Percentiles rank a stretch among this genome's conserved stretches.
These are phyloP conservation scores for Zaprionus bogoriensis DNA, from an alignment of 2,888 invertebrate genomes.

Conservation along the genomic window DNA sequence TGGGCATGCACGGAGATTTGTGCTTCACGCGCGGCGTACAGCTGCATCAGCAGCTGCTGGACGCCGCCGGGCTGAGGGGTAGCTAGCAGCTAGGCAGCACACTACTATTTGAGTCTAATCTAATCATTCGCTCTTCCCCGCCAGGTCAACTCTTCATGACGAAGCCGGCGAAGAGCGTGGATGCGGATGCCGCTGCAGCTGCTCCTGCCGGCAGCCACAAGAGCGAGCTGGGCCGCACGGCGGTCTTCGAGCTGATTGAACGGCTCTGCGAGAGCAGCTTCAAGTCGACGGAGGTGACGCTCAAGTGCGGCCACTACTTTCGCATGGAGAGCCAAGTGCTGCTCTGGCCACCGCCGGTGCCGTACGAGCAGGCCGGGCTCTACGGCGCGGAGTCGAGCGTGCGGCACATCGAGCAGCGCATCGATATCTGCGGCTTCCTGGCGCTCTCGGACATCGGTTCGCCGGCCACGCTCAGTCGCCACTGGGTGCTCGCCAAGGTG, in stretches of 20 bases:
- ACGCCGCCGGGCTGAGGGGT: slow-evolving; percentile 88
- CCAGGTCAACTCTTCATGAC: slow-evolving; percentile 78
- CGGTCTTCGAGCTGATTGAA: slow-evolving; percentile 84
- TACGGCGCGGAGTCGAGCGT: slow-evolving; percentile 42
- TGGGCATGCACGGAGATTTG: slow-evolving; percentile 87
- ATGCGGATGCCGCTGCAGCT: background rate
- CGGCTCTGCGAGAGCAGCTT: slow-evolving; percentile 89
- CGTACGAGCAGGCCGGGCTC: slow-evolving; percentile 49
- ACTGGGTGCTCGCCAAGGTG: slow-evolving; percentile 91
- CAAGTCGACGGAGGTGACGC: slow-evolving; percentile 87
- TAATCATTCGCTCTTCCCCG: too few relatives aligned
- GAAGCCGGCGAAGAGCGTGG: slow-evolving; percentile 59
- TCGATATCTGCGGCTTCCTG: slow-evolving; percentile 94
- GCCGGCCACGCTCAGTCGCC: slow-evolving; percentile 94
- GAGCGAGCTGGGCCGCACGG: slow-evolving; percentile 79
- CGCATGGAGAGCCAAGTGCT: slow-evolving; percentile 88
- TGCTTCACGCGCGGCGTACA: slow-evolving; percentile 82
- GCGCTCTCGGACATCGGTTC: slow-evolving; percentile 94
- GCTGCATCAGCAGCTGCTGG: slow-evolving; percentile 90
- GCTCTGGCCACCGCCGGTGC: slow-evolving; percentile 89
- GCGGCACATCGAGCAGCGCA: slow-evolving; percentile 85
- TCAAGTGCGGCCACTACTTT: slow-evolving; percentile 87
- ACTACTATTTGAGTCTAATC: too few relatives aligned
- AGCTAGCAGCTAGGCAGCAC: slow-evolving; percentile 41
- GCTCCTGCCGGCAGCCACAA: slow-evolving; percentile 62